Conservation (phyloP, 2,888 invertebrate species). For the Vanessa cardui region DNA sequence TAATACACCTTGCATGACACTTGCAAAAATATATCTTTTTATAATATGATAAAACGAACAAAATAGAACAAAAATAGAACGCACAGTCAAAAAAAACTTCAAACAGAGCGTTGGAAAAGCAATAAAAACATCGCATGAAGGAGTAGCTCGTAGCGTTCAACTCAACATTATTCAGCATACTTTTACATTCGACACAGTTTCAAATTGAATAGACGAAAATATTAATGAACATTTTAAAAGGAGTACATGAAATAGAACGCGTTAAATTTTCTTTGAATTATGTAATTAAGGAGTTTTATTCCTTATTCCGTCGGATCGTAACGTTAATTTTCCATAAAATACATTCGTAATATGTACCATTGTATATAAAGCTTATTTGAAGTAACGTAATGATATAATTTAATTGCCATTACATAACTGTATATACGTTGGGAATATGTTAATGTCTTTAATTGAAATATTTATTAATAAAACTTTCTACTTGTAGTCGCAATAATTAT, state of each 20-base stretch:
- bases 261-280: not conserved
- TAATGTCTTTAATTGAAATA: no score
- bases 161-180: slow-evolving; percentile 24
- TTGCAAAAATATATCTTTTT: no score
- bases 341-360: no score
- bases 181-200: slow-evolving; percentile 23
- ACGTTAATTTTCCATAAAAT: no score
- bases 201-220: slow-evolving; percentile 8
- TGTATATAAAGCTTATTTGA: no score
- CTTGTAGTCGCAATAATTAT: no score
- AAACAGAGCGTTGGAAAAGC: slow-evolving; percentile 29
- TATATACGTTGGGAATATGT: no score
- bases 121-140: slow-evolving; percentile 36
- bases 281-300: not conserved
- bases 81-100: slow-evolving; percentile 17
- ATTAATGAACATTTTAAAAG: slow-evolving; percentile 1
- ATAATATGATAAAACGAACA: not conserved
- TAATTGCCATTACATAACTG: no score
- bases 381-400: no score
- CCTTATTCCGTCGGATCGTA: no score
- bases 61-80: not conserved
- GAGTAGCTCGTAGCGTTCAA: slow-evolving; percentile 27
- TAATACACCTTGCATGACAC: no score
- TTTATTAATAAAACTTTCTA: no score
- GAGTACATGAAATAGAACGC: not conserved